phyloP scores from a whole-genome alignment of 1,140 invertebrate genomes.

The Triops longicaudatus region DNA sequence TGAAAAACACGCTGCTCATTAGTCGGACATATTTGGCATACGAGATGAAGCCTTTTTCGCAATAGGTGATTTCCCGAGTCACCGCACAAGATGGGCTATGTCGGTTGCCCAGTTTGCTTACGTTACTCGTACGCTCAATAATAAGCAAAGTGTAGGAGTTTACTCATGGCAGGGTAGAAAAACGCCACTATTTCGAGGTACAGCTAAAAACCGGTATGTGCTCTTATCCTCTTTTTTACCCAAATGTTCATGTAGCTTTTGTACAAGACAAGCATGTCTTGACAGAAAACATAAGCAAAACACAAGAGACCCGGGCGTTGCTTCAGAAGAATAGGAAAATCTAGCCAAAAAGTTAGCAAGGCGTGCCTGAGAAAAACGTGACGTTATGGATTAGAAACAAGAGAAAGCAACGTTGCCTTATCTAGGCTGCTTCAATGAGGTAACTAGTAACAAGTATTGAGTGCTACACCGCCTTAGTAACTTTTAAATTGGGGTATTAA shows the following conservation, averaged over 20 bases:
- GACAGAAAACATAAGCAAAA: not conserved
- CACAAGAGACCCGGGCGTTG: not conserved
- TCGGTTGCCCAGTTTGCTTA: no score
- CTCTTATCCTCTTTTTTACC: not conserved
- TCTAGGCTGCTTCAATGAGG: not conserved
- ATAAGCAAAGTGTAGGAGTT: no score
- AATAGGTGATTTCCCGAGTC: no score
- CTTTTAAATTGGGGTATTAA: not conserved
- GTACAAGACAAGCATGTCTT: not conserved
- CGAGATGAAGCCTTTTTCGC: not conserved
- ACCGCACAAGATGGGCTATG: no score
- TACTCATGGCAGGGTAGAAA: no score
- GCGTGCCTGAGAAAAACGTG: not conserved
- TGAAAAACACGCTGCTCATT: constrained; percentile 1
- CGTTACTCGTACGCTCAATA: no score
- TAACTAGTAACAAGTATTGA: not conserved
- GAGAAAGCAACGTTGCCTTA: not conserved
- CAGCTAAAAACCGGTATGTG: not conserved
- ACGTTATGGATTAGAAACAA: not conserved
- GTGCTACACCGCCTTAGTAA: not conserved
- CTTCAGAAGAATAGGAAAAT: not conserved
- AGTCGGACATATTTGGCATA: not conserved
- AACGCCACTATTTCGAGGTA: no score
- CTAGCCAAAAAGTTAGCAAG: not conserved
- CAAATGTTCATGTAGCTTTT: not conserved